These are phyloP conservation scores for Numida meleagris DNA, from an alignment of 2,113 vertebrate species.

Conservation along the genomic window DNA sequence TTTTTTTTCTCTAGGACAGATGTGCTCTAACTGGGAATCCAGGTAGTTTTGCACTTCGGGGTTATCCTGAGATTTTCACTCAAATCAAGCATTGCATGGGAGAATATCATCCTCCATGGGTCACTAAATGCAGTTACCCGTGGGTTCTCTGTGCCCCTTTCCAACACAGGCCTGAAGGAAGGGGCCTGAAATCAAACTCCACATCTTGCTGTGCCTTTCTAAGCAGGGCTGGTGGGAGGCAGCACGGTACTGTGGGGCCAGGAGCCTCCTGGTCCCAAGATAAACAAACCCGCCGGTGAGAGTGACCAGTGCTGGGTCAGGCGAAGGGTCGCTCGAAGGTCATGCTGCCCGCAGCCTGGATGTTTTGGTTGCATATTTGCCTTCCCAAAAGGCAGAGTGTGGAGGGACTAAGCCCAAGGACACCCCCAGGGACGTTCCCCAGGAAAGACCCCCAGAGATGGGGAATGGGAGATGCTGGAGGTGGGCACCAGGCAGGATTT, in stretches of 20 bases:
- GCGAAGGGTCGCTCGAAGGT: slow-evolving; percentile 87
- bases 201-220: neutral
- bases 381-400: slow-evolving; percentile 58
- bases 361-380: slow-evolving; percentile 83
- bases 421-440: neutral
- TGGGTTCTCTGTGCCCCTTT: neutral
- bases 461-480: neutral
- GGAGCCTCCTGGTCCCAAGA: slow-evolving; percentile 76
- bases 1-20: neutral
- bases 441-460: neutral
- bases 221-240: slow-evolving; percentile 48
- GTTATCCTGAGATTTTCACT: neutral
- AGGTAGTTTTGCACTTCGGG: neutral
- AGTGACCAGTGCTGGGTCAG: slow-evolving; percentile 85
- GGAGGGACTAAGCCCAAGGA: neutral
- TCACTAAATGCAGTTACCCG: neutral
- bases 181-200: slow-evolving; percentile 43
- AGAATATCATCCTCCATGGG: neutral
- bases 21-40: neutral
- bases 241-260: slow-evolving; percentile 38
- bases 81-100: neutral
- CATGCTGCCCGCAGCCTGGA: slow-evolving; percentile 82
- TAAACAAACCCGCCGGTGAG: slow-evolving; percentile 86
- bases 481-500: neutral
- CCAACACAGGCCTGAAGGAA: slow-evolving; percentile 36